phyloP scores from a whole-genome alignment of 2,113 vertebrate genomes.

The Colaptes auratus region DNA sequence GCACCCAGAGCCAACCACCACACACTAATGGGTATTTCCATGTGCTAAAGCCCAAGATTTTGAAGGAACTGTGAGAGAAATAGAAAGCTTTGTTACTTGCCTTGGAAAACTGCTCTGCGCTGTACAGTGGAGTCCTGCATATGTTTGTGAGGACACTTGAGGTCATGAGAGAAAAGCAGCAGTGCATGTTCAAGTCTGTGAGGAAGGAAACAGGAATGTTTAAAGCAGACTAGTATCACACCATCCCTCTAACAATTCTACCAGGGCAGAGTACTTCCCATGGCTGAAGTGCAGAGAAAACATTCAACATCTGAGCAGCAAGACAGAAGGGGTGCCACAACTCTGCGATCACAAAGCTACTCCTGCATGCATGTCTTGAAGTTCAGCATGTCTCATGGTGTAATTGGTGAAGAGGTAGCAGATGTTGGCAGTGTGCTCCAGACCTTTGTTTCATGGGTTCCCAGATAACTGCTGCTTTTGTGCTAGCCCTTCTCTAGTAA shows the following conservation, averaged over 20 bases:
- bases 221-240: neutral
- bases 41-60: neutral
- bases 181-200: neutral
- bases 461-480: constrained; percentile 47
- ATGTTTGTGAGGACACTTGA: neutral
- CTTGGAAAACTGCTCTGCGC: constrained; percentile 9
- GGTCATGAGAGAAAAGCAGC: neutral
- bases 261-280: neutral
- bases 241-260: neutral
- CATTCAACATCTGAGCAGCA: neutral
- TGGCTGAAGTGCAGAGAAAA: neutral
- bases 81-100: neutral
- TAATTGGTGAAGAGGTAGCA: constrained; percentile 33
- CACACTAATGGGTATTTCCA: neutral
- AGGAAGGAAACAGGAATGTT: neutral
- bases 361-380: neutral
- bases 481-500: constrained; percentile 15
- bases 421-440: neutral
- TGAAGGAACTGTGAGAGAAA: neutral
- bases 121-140: neutral
- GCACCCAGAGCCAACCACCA: neutral
- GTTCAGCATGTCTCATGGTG: neutral
- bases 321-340: neutral
- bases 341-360: neutral
- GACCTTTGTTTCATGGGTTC: constrained; percentile 22